Evolutionary conservation across 2,797 vertebrate species (phyloP).

Genomic region (Percopsis omiscomaycus): DNA sequence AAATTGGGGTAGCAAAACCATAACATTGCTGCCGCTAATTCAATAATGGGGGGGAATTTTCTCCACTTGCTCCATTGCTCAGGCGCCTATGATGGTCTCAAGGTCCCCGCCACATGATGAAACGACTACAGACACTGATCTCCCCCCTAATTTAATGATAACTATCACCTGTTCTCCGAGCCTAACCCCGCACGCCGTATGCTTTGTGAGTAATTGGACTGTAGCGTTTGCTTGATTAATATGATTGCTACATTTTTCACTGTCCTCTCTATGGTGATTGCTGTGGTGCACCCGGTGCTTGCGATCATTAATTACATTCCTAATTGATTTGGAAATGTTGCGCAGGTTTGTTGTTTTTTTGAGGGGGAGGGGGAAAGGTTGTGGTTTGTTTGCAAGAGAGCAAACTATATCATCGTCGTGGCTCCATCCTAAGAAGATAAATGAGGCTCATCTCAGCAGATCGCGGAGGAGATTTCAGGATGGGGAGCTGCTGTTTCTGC

Average conservation of each 20-base stretch:
- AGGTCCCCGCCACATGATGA: slow-evolving; percentile 42
- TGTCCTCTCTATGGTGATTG: slow-evolving; percentile 65
- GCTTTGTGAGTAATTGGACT: slow-evolving; percentile 73
- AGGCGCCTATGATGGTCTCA: slow-evolving; percentile 7
- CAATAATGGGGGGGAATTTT: too few species aligned
- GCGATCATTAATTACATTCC: slow-evolving; percentile 73
- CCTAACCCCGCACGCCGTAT: slow-evolving; percentile 41
- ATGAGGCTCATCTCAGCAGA: slow-evolving; percentile 47
- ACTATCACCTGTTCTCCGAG: slow-evolving; percentile 67
- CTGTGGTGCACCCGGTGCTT: slow-evolving; percentile 67
- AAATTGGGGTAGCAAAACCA: too few species aligned
- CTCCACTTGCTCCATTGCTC: too few species aligned
- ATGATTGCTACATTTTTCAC: slow-evolving; percentile 77
- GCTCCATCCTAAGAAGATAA: slow-evolving; percentile 66
- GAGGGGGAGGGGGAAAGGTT: slow-evolving; percentile 24
- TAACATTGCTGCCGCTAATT: too few species aligned
- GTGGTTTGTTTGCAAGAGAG: slow-evolving; percentile 34
- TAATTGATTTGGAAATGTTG: slow-evolving; percentile 79
- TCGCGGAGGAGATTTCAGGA: slow-evolving; percentile 47
- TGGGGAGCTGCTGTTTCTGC: slow-evolving; percentile 15
- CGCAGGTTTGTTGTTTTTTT: slow-evolving; percentile 57
- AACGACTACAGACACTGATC: slow-evolving; percentile 46
- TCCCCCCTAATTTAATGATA: slow-evolving; percentile 68
- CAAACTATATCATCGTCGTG: slow-evolving; percentile 42
- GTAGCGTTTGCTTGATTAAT: slow-evolving; percentile 76